A percentile compares a stretch with the other conserved stretches of the same genome.
phyloP scores from a whole-genome alignment of 1,140 invertebrate species.

The Oncopodura yosiiana region DNA sequence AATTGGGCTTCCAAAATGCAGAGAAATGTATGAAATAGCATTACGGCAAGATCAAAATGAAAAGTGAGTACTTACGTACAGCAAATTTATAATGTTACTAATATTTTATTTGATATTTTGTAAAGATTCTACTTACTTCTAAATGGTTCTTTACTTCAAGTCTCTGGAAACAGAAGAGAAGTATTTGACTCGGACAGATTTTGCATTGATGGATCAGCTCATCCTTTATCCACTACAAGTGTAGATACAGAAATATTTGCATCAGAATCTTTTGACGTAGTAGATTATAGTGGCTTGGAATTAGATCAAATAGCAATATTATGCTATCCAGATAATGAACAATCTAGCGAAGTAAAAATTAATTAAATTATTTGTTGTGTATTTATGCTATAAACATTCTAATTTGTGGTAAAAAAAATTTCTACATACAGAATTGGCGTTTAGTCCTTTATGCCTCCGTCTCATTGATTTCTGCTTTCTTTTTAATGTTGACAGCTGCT shows the following conservation, averaged over 20 bases:
- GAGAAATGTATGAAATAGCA: conserved; percentile 6
- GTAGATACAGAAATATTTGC: not conserved
- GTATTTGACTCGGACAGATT: conserved; percentile 14
- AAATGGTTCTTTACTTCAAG: conserved; percentile 27
- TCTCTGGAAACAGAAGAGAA: conserved; percentile 6
- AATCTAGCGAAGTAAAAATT: not conserved
- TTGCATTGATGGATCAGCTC: conserved; percentile 26
- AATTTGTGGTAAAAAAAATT: not conserved
- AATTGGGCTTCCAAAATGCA: conserved; percentile 22
- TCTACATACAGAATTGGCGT: conserved; percentile 21
- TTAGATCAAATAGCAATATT: conserved; percentile 27
- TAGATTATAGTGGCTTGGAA: conserved; percentile 18
- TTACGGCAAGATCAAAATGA: not conserved
- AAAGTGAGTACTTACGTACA: not conserved
- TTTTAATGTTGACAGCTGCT: conserved; percentile 27
- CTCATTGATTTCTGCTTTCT: conserved; percentile 26
- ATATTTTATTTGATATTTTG: not conserved
- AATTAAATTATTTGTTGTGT: not conserved
- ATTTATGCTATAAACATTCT: not conserved
- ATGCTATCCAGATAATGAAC: conserved; percentile 20
- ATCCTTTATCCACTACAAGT: not conserved
- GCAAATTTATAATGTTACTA: not conserved
- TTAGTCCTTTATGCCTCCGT: conserved; percentile 24
- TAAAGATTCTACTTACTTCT: conserved; percentile 11
- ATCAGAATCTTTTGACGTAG: conserved; percentile 7